Evolutionary conservation across 2,797 vertebrate species (phyloP).

Genomic region (Catamblyrhynchus diadema): DNA sequence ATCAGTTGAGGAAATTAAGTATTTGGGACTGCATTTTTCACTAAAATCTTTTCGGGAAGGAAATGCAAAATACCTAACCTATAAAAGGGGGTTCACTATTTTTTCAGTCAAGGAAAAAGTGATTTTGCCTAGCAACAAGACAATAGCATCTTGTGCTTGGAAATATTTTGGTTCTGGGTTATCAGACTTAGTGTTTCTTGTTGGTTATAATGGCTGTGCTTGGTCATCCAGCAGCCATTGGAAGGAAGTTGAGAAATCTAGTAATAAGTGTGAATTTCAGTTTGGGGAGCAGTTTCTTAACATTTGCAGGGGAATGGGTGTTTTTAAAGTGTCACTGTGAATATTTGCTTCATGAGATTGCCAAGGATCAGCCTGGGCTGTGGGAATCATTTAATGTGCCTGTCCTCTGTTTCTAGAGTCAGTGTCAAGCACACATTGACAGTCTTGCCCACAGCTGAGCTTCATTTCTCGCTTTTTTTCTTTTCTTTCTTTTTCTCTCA

Average conservation of each 20-base stretch:
- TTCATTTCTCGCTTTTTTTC: neutral
- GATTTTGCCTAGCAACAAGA: neutral
- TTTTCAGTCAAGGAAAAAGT: neutral
- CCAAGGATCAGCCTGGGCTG: neutral
- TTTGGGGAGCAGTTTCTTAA: neutral
- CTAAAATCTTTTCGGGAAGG: neutral
- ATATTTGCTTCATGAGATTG: neutral
- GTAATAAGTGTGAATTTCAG: neutral
- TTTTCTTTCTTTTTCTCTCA: neutral
- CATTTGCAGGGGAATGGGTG: neutral
- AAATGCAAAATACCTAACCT: slow-evolving; percentile 3
- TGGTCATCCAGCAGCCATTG: neutral
- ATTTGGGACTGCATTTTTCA: neutral
- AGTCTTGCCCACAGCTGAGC: neutral
- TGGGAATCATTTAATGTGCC: neutral
- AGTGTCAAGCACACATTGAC: neutral
- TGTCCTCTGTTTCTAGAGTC: neutral
- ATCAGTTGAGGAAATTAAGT: slow-evolving; percentile 48
- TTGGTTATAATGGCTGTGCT: neutral
- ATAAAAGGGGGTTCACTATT: slow-evolving; percentile 27
- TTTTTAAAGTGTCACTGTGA: neutral
- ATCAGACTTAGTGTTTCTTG: neutral
- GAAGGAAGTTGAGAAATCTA: neutral
- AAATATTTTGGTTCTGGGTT: neutral
- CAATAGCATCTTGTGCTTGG: neutral